These are phyloP conservation scores for Saccostrea echinata DNA, from an alignment of 1,140 invertebrate genomes.

Conservation along the genomic window DNA sequence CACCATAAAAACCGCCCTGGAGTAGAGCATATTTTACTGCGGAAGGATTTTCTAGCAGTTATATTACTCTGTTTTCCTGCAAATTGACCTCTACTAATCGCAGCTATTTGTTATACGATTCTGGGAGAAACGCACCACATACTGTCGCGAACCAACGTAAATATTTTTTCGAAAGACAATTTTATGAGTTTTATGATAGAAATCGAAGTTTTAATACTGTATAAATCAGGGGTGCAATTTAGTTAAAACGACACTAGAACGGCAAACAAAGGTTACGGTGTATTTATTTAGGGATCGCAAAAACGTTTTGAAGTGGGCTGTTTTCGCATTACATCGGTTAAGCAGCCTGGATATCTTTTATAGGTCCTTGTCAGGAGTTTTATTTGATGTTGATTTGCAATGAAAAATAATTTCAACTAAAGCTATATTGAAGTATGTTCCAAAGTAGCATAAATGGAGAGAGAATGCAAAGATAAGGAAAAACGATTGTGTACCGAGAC, in stretches of 20 bases:
- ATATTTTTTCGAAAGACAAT: constrained; percentile 60
- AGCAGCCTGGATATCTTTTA: constrained; percentile 51
- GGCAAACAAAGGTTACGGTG: constrained; percentile 48
- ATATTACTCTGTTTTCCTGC: constrained; percentile 51
- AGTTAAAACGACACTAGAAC: constrained; percentile 54
- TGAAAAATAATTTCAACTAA: constrained; percentile 59
- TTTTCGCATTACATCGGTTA: constrained; percentile 54
- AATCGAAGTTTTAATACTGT: constrained; percentile 54
- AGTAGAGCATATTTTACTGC: constrained; percentile 50
- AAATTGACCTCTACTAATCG: constrained; percentile 49
- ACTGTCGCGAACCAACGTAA: constrained; percentile 55
- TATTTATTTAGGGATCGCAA: constrained; percentile 56
- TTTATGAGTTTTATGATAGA: constrained; percentile 60
- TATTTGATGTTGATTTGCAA: constrained; percentile 62
- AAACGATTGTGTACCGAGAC: constrained; percentile 6
- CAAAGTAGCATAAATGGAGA: constrained; percentile 36
- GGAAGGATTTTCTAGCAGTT: constrained; percentile 53
- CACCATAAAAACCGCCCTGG: constrained; percentile 29
- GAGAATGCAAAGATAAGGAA: constrained; percentile 23
- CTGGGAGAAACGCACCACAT: constrained; percentile 3
- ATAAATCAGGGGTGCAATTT: constrained; percentile 59
- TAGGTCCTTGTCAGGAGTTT: constrained; percentile 50
- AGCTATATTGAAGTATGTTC: constrained; percentile 42
- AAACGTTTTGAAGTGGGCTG: constrained; percentile 58
- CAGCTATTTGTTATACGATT: constrained; percentile 50